Evolutionary conservation across 2,113 vertebrate species (phyloP).

Genomic region (Brachyhypopomus occidentalis): DNA sequence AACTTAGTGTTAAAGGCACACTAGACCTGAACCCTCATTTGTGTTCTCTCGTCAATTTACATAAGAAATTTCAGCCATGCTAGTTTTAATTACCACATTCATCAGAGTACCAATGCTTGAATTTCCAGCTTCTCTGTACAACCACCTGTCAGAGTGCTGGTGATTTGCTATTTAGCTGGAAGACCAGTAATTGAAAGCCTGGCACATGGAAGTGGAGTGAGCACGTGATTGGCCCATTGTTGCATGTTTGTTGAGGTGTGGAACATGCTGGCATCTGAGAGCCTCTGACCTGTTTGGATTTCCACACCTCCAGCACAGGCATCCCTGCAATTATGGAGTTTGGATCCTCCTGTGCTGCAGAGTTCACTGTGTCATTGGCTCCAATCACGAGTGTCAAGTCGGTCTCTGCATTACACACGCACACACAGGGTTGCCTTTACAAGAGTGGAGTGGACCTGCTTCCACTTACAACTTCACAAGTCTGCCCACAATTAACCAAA

Average conservation of each 20-base stretch:
- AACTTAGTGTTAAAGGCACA: not conserved
- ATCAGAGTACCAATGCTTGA: too few relatives aligned
- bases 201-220: too few relatives aligned
- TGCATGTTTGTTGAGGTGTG: not conserved
- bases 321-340: constrained; percentile 98
- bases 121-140: too few relatives aligned
- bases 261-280: not conserved
- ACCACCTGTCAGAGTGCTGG: too few relatives aligned
- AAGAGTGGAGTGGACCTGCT: not conserved
- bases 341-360: constrained; percentile 94
- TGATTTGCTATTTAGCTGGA: too few relatives aligned
- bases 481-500: not conserved
- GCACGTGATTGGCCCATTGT: too few relatives aligned
- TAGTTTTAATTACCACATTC: too few relatives aligned
- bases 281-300: constrained; percentile 90
- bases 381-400: constrained; percentile 96
- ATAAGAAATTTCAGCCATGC: too few relatives aligned
- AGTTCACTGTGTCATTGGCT: constrained; percentile 97
- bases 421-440: not conserved
- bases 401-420: constrained; percentile 76
- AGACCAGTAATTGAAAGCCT: too few relatives aligned
- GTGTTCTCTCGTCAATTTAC: too few relatives aligned
- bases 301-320: constrained; percentile 98
- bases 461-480: too few relatives aligned
- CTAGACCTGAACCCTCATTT: too few relatives aligned